Base-by-base conservation (phyloP, 64 coral and sea anemone species). In the Stichodactyla mertensii region DNA sequence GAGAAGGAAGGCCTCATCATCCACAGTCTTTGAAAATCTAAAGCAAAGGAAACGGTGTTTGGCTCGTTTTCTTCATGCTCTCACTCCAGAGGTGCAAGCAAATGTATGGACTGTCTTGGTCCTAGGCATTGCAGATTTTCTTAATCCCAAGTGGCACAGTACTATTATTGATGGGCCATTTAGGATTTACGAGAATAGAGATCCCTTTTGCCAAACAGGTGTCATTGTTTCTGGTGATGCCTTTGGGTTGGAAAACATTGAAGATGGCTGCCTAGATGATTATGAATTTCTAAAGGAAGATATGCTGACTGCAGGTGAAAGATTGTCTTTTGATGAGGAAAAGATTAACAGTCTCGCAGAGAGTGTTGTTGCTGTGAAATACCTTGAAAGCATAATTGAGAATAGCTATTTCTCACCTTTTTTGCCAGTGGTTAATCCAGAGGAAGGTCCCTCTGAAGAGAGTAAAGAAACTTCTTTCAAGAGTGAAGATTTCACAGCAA, bases 1-100 rank as follows among this genome's bases (percentile, higher is more conserved):
- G n/a, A n/a, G n/a, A n/a, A n/a, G 74, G 77, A 60, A 55, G 53
- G 27, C 86, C 86, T 57, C 36, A 88, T n/a, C 86, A 88, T 71
- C 71, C 86, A 7, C 24, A 88, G 18, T 78, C 69, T n/a, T 88
- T 0, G 86, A 88, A 79, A 88, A 88, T 26, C 56, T 80, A 1
- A 88, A 88, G 20, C 59, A 70, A 57, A 26, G 74, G n/a, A 88
- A 88, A 52, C 52, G 54, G 16, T 55, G 52, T 13, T n/a, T 79
- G 5, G 51, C 53, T 0, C 52, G 55, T 54, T 77, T 79, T 11
- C 2, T 88, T 16, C 74, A 77, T 15, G 51, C 24, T 1, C 51
- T 52, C 16, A 24, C 67, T 12, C 18, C 52, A 78, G 70, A 88
- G 5, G 67, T 78, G 55, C 86, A 88, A 57, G 69, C 70, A 22